Conservation (phyloP, 2,888 invertebrate species). For the Drosophila macrothrix region DNA sequence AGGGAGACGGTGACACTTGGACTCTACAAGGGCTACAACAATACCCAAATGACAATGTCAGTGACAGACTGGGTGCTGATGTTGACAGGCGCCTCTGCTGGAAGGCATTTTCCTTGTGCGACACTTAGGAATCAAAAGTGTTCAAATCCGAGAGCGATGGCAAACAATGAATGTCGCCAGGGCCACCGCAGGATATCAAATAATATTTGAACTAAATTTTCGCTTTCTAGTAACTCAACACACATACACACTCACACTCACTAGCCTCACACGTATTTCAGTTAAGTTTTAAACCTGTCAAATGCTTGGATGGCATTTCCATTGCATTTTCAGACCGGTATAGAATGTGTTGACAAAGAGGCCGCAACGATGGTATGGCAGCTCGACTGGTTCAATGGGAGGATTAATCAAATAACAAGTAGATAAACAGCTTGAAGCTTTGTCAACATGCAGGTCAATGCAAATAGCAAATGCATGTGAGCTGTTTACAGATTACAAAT, state of each 20-base stretch:
- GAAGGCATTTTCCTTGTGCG: conserved; percentile 45
- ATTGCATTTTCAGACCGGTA: conserved; percentile 19
- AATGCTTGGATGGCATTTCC: conserved; percentile 51
- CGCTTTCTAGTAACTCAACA: conserved; percentile 20
- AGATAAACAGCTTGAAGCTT: conserved; percentile 57
- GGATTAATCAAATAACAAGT: conserved; percentile 60
- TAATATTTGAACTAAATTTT: conserved; percentile 72
- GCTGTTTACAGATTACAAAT: conserved; percentile 41
- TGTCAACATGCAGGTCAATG: conserved; percentile 59
- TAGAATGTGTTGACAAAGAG: conserved; percentile 39
- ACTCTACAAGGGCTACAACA: conserved; percentile 42
- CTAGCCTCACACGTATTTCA: conserved; percentile 33
- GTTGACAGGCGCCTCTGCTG: conserved; percentile 54
- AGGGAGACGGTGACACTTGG: not conserved
- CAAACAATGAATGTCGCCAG: conserved; percentile 72
- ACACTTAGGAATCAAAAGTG: conserved; percentile 66
- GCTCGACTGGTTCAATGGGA: conserved; percentile 3
- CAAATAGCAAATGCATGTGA: conserved; percentile 61
- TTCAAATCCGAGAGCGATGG: conserved; percentile 59
- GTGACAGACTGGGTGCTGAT: conserved; percentile 61
- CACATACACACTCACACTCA: not conserved
- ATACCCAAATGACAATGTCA: conserved; percentile 73
- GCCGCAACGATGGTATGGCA: conserved; percentile 1
- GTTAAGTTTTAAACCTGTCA: conserved; percentile 52
- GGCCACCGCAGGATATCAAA: conserved; percentile 77